phyloP scores from a whole-genome alignment of 1,140 invertebrate genomes.

The Neotoxoptera formosana region DNA sequence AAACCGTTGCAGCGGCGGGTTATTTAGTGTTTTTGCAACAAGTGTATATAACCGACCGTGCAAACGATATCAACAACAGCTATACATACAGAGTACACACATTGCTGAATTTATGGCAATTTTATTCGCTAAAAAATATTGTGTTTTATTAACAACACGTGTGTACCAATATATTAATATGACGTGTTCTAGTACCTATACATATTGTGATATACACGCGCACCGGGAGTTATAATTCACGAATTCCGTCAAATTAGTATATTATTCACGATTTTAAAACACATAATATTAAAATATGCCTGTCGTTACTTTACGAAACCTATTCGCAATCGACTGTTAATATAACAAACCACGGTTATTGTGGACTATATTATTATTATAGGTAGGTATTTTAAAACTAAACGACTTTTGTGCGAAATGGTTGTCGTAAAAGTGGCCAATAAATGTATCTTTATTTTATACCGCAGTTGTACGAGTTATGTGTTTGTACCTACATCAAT shows the following conservation, averaged over 20 bases:
- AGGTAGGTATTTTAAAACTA: neutral
- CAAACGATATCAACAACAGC: neutral
- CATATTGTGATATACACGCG: neutral
- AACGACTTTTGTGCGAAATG: neutral
- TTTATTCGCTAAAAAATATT: neutral
- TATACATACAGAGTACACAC: neutral
- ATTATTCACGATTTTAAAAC: neutral
- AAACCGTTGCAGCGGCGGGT: neutral
- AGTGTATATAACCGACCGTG: slow-evolving; percentile 23
- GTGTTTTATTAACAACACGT: neutral
- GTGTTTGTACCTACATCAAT: neutral
- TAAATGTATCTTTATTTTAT: neutral
- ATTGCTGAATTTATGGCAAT: neutral
- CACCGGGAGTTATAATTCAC: neutral
- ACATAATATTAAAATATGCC: neutral
- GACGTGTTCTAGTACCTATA: neutral
- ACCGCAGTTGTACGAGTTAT: neutral
- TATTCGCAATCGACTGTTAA: neutral
- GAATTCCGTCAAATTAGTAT: neutral
- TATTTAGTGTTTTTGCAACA: slow-evolving; percentile 40
- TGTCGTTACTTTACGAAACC: neutral
- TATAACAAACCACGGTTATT: neutral
- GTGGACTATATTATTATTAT: neutral
- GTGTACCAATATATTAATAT: neutral
- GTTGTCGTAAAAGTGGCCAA: neutral